These are phyloP conservation scores for Stichodactyla mertensii DNA, from an alignment of 64 coral and sea anemone genomes.

Conservation along the genomic window DNA sequence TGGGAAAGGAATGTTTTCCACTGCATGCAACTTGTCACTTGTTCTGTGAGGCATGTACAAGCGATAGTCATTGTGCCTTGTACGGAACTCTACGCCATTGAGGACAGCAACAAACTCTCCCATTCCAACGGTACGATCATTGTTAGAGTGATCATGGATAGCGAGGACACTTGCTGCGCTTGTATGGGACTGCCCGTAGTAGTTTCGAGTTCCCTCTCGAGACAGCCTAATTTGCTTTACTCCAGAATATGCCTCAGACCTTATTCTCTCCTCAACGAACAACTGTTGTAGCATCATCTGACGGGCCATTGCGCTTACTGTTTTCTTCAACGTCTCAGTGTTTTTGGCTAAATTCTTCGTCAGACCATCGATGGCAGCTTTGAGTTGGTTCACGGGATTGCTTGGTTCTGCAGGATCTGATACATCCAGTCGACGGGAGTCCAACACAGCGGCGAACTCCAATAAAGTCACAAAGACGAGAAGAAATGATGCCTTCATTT, in stretches of 20 bases:
- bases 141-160: constrained; percentile 74
- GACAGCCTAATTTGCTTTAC: constrained; percentile 41
- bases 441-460: background rate
- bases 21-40: constrained; percentile 34
- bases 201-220: constrained; percentile 41
- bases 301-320: background rate
- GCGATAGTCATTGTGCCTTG: constrained; percentile 77
- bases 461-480: background rate
- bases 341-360: background rate
- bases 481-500: background rate
- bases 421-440: background rate
- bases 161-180: constrained; percentile 20
- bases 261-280: constrained; percentile 29
- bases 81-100: constrained; percentile 78
- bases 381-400: background rate
- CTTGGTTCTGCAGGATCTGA: background rate
- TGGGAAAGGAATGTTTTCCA: constrained; percentile 62
- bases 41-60: constrained; percentile 46
- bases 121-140: constrained; percentile 61
- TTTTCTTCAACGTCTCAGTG: background rate
- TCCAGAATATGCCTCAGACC: constrained; percentile 55
- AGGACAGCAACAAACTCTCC: constrained; percentile 70
- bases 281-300: constrained; percentile 17
- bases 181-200: constrained; percentile 42
- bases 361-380: background rate